Evolutionary conservation across 2,888 invertebrate genomes (phyloP).

Genomic region (Harpagoxenus sublaevis): DNA sequence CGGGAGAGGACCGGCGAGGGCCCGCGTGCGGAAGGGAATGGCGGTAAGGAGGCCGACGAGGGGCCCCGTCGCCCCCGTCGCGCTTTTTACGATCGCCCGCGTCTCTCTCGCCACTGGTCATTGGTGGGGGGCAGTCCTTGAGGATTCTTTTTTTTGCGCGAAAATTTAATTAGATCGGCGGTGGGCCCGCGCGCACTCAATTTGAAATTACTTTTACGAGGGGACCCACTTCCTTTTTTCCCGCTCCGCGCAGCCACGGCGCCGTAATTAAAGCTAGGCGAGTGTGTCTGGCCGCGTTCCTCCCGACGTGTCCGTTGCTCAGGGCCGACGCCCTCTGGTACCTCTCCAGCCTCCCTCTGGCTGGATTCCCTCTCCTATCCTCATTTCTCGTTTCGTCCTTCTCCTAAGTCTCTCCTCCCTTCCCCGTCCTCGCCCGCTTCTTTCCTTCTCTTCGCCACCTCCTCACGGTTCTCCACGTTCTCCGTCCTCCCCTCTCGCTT

Average conservation of each 20-base stretch:
- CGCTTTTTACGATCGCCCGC: slow-evolving; percentile 74
- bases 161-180: slow-evolving; percentile 83
- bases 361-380: slow-evolving; percentile 7
- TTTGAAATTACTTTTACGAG: slow-evolving; percentile 83
- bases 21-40: slow-evolving; percentile 19
- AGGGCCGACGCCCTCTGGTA: slow-evolving; percentile 71
- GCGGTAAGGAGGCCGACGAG: slow-evolving; percentile 41
- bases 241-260: slow-evolving; percentile 59
- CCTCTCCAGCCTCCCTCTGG: slow-evolving; percentile 59
- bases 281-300: slow-evolving; percentile 61
- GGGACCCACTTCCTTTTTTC: slow-evolving; percentile 65
- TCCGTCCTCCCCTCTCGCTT: slow-evolving; percentile 49
- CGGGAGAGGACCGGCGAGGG: slow-evolving; percentile 43
- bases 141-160: slow-evolving; percentile 68
- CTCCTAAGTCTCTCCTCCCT: slow-evolving; percentile 16
- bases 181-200: slow-evolving; percentile 74
- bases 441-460: slow-evolving; percentile 12
- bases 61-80: slow-evolving; percentile 64
- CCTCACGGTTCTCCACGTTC: slow-evolving; percentile 25
- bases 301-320: slow-evolving; percentile 50
- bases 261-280: slow-evolving; percentile 80
- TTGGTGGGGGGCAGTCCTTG: slow-evolving; percentile 50
- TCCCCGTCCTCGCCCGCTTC: not conserved
- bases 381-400: slow-evolving; percentile 35
- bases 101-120: slow-evolving; percentile 35